Evolutionary conservation across 2,113 vertebrate species (phyloP), one percentile per base, ranked within the genome.

Genomic region (Podocnemis expansa): DNA sequence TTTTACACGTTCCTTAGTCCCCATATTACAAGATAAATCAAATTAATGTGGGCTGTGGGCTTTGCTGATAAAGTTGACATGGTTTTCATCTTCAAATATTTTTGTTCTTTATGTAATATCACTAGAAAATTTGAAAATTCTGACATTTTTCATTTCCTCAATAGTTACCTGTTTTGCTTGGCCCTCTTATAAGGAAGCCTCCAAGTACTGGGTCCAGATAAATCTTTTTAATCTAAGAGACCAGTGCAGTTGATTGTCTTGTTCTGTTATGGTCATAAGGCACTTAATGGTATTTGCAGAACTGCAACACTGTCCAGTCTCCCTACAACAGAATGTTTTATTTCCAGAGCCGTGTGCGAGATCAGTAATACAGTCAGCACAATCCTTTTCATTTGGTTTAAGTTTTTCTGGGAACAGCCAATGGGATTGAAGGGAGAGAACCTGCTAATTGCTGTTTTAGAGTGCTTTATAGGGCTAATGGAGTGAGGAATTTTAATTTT

Each of bases 401-500:
- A 34, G 17, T 80, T 95, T 95, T 91, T 9, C 54, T 91, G 3
- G 21, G 25, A 95, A 31, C 41, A 91, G 34, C 73, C n/a, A 83
- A 82, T 1, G 10, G 54, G 31, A 91, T 93, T 95, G 76, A n/a
- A 85, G 63, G 13, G 6, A 85, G 84, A 58, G 94, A 78, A 24
- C 76, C 67, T 92, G 25, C 47, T 94, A 92, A 92, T 92, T 94
- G 51, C 70, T 78, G 54, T 85, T 47, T 92, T 79, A 45, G 88
- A 29, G 73, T 91, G 87, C 80, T 56, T 96, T 82, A 17, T 6
- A 76, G 31, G 80, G 55, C 82, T 49, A 85, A 14, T 81, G 27
- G 34, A 88, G 79, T 90, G 67, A 88, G 78, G 82, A 96, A 94
- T 79, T 47, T 91, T 17, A 5, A 81, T 81, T 92, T 85, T 95